phyloP scores from a whole-genome alignment of 2,797 vertebrate species.

The Fundulus diaphanus region DNA sequence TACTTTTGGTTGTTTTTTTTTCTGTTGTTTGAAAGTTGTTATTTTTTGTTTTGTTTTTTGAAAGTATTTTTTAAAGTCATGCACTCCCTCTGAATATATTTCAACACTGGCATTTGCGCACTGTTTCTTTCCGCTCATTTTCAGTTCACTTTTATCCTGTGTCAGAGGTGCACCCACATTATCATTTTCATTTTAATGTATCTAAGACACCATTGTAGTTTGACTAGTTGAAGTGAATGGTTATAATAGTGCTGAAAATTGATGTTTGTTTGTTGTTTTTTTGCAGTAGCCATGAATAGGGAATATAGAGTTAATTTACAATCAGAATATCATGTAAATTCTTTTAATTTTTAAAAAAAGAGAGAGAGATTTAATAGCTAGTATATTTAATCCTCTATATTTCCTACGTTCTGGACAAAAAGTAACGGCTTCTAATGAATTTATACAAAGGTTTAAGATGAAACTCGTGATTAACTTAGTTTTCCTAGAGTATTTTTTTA shows the following conservation, averaged over 20 bases:
- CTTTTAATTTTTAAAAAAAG: constrained; percentile 74
- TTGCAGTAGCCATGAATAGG: constrained; percentile 70
- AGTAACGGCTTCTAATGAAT: constrained; percentile 72
- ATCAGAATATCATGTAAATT: constrained; percentile 68
- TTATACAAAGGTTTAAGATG: constrained; percentile 69
- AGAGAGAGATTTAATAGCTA: constrained; percentile 75
- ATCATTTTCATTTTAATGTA: neutral
- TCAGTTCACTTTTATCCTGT: constrained; percentile 53
- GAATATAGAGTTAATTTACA: constrained; percentile 69
- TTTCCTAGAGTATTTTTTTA: constrained; percentile 64
- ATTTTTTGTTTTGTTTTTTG: constrained; percentile 44
- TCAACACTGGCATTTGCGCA: constrained; percentile 67
- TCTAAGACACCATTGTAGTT: constrained; percentile 26
- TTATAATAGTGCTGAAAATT: constrained; percentile 70
- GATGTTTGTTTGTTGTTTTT: constrained; percentile 80
- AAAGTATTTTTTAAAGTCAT: constrained; percentile 59
- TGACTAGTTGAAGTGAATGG: constrained; percentile 65
- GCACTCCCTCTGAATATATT: constrained; percentile 62
- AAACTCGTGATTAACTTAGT: constrained; percentile 56
- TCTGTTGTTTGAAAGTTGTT: constrained; percentile 56
- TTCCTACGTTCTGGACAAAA: constrained; percentile 70
- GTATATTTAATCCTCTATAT: constrained; percentile 76
- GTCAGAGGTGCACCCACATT: constrained; percentile 38
- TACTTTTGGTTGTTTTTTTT: constrained; percentile 43
- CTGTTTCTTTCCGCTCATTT: constrained; percentile 42